These are phyloP conservation scores for Chironomus riparius DNA, from an alignment of 2,888 invertebrate genomes.

Conservation along the genomic window DNA sequence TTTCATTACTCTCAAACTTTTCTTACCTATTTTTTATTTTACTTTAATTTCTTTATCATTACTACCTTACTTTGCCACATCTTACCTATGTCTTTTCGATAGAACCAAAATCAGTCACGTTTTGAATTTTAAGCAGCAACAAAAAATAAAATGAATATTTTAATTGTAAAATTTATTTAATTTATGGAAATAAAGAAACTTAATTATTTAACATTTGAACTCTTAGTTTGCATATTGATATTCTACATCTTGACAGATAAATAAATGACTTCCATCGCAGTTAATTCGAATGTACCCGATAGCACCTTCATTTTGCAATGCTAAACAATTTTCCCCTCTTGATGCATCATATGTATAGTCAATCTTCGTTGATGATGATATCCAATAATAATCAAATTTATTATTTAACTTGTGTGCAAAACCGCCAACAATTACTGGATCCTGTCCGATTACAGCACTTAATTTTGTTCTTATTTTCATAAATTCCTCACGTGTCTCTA, in stretches of 20 bases:
- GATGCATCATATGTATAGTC: background rate
- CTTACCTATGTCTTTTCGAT: too few species aligned
- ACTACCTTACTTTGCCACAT: background rate
- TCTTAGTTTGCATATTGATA: conserved; percentile 7
- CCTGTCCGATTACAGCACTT: background rate
- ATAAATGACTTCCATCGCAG: background rate
- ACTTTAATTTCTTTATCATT: background rate
- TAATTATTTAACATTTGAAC: background rate
- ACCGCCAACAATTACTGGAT: background rate
- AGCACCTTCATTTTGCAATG: background rate
- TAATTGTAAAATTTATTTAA: background rate
- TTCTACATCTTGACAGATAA: conserved; percentile 11
- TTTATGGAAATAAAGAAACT: background rate
- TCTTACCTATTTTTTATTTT: background rate
- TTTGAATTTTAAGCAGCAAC: background rate
- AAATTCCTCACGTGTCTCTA: conserved; percentile 3
- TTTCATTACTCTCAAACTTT: background rate
- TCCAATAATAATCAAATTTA: background rate
- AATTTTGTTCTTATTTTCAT: background rate
- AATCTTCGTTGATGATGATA: background rate
- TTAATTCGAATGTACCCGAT: background rate
- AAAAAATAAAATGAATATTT: background rate
- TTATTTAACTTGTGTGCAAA: background rate
- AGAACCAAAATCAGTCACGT: background rate
- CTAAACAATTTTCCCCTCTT: background rate